Conservation (phyloP, 2,797 vertebrate species). For the Rhadinocentrus ornatus region DNA sequence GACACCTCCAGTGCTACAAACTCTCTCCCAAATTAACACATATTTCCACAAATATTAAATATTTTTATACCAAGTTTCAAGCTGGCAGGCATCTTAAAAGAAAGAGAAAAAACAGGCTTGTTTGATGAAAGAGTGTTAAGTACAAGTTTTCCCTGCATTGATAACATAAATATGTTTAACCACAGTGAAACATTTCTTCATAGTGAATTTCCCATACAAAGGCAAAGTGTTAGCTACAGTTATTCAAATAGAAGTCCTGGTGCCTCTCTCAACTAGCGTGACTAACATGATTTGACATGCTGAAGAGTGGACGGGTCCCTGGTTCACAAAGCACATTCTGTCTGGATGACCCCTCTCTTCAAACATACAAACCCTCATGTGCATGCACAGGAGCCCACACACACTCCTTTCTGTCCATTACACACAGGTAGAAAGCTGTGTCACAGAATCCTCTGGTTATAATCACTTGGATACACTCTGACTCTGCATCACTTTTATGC, state of each 20-base stretch:
- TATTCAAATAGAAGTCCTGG: slow-evolving; percentile 56
- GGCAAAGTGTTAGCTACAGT: slow-evolving; percentile 27
- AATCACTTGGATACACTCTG: slow-evolving; percentile 14
- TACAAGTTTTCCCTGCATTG: background rate
- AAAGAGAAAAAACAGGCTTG: no score
- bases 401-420: background rate
- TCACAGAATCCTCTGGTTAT: slow-evolving; percentile 32
- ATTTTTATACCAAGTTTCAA: background rate
- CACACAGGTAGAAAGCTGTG: slow-evolving; percentile 20
- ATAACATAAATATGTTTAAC: background rate
- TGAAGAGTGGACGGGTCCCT: slow-evolving; percentile 53
- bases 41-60: background rate
- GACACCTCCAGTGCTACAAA: background rate
- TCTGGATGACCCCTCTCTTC: slow-evolving; percentile 46
- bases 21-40: background rate
- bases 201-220: slow-evolving; percentile 34
- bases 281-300: slow-evolving; percentile 72
- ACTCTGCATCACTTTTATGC: slow-evolving; percentile 12
- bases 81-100: background rate
- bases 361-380: slow-evolving; percentile 1
- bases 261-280: slow-evolving; percentile 62
- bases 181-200: slow-evolving; percentile 1
- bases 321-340: slow-evolving; percentile 67
- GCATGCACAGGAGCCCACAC: slow-evolving; percentile 3
- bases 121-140: background rate